phyloP scores from a whole-genome alignment of 2,797 vertebrate genomes.

The Carcharodon carcharias region DNA sequence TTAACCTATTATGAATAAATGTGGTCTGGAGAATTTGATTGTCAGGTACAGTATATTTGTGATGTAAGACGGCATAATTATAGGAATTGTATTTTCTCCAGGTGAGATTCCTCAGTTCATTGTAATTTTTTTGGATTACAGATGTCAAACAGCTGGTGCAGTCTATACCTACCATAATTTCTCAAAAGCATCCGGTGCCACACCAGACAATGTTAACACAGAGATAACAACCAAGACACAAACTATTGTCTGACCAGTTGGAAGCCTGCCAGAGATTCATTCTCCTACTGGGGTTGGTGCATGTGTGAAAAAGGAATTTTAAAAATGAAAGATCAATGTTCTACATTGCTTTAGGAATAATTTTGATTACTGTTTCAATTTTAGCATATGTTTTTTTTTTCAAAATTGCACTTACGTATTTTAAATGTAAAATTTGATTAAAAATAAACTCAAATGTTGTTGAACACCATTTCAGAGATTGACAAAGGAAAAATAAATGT shows the following conservation, averaged over 20 bases:
- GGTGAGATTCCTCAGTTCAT: not conserved
- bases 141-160: not conserved
- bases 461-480: not conserved
- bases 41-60: not conserved
- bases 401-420: not conserved
- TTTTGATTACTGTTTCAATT: not conserved
- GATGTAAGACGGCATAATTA: not conserved
- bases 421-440: not conserved
- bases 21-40: not conserved
- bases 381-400: no score
- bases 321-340: not conserved
- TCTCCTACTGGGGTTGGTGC: not conserved
- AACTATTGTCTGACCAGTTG: no score
- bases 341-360: not conserved
- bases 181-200: no score
- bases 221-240: no score
- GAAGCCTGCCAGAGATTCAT: not conserved
- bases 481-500: not conserved
- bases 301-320: not conserved
- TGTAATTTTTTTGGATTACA: not conserved
- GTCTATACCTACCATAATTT: not conserved
- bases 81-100: not conserved
- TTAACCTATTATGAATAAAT: not conserved
- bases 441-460: not conserved
- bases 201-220: no score